Base-by-base conservation (phyloP, 1,140 invertebrate genomes). In the Drosophila auraria region DNA sequence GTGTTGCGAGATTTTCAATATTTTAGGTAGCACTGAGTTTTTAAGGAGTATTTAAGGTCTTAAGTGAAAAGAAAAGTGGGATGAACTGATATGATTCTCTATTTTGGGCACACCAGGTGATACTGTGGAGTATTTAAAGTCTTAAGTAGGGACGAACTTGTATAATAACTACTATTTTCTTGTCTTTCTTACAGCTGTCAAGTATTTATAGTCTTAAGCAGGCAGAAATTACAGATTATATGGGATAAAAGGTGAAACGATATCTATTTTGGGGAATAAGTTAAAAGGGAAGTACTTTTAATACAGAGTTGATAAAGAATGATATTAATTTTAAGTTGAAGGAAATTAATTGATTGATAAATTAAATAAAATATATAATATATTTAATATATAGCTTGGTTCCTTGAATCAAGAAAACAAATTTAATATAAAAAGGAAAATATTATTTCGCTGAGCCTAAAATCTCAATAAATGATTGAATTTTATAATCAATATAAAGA, bases 41-140 rank as follows among this genome's bases (percentile, higher is more conserved):
- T 51, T 5, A 17, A 3, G 3, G 17, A 54, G 11, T 54, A 36
- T 56, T 57, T 40, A 57, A 6, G 54, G 54, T 42, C 36, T 57
- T 57, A 40, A 2, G 8, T n/a, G 36, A 25, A 57, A 57, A 40
- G 36, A 57, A 57, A 57, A 33, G 30, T 56, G 20, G 38, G 54
- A 40, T 57, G 40, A 57, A 57, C 54, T 57, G 54, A 57, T 57
- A 57, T 57, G 54, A 57, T 57, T 57, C 20, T 25, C 36, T 40
- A 57, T 57, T 57, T 57, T 40, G 54, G 33, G 14, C 54, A 56
- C 12, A 36, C 12, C 30, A 23, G 17, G 33, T 56, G 30, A 56
- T 36, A 2, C 8, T 23, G 14, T 8, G 8, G 14, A 57, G 33
- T 57, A 57, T 57, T 57, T 57, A 57, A n/a, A 9, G 54, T 40